phyloP scores from a whole-genome alignment of 2,113 vertebrate species.

The Microcebus murinus region DNA sequence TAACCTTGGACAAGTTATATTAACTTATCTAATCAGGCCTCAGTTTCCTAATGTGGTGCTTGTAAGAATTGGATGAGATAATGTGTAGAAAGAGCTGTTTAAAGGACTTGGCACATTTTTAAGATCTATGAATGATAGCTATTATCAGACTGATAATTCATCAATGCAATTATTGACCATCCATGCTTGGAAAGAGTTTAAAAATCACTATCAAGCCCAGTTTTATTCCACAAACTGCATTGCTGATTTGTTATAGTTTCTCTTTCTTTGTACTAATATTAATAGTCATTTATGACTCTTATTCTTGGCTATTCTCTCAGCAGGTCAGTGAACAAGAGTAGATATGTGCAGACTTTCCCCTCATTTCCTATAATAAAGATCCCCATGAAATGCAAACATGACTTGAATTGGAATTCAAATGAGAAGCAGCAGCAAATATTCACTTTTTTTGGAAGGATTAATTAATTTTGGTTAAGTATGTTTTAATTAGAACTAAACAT shows the following conservation, averaged over 20 bases:
- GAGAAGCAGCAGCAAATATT: background rate
- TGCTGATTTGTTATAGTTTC: background rate
- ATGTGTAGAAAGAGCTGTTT: background rate
- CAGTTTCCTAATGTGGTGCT: background rate
- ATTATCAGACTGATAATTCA: background rate
- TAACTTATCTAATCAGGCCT: background rate
- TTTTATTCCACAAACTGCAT: background rate
- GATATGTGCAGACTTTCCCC: background rate
- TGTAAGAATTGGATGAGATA: background rate
- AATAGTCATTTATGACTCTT: background rate
- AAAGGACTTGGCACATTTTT: background rate
- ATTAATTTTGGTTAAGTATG: conserved; percentile 23
- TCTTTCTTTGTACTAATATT: background rate
- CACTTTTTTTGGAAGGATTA: background rate
- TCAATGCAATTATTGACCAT: background rate
- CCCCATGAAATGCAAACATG: background rate
- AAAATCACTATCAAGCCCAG: background rate
- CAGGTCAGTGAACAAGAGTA: background rate
- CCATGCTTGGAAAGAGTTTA: background rate
- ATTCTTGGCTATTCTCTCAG: background rate
- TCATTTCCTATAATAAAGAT: background rate
- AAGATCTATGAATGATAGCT: background rate
- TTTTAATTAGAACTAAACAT: background rate
- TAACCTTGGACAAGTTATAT: background rate
- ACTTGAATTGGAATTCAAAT: background rate